Evolutionary conservation across 2,113 vertebrate genomes (phyloP), one percentile per base, ranked within the genome.

Genomic region (Calonectris borealis): DNA sequence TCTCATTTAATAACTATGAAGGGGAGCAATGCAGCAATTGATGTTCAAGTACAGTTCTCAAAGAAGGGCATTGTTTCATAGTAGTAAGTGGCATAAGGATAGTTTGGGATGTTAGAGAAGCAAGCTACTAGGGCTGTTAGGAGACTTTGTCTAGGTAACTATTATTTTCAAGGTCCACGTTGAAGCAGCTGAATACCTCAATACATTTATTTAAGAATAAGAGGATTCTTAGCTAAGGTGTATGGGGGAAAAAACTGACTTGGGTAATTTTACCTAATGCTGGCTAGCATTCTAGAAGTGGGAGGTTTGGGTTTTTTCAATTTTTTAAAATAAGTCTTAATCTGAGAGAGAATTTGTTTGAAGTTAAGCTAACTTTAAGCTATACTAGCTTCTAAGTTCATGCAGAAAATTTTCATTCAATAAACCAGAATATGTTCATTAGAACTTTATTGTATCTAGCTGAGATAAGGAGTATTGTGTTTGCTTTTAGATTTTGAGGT

Each of bases 101-200:
- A 46, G n/a, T 88, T 64, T 44, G 66, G 49, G 34, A 36, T 64
- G 42, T 36, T 31, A 34, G 61, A 86, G 46, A 57, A 84, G 19
- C 16, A 60, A 71, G 26, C 13, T 61, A 13, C 7, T 17, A 66
- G n/a, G 10, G 16, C n/a, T 86, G 4, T 60, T 52, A 22, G 52
- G 57, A 85, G 32, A 54, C 5, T 16, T 68, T 46, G 34, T 17
- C 46, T 46, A 32, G 40, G 38, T 58, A 46, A 51, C 20, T 77
- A 2, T 27, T 51, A 16, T 32, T 69, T 86, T 65, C 27, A 46
- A 16, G 27, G 29, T 31, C 7, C 6, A 1, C 0, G 0, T 2
- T 42, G 54, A 79, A 90, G 55, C 32, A 62, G 46, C 46, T 75
- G 31, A 91, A 46, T 90, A 58, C 20, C 52, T 94, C 55, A 62